phyloP scores from a whole-genome alignment of 2,797 vertebrate species.

The Smutsia gigantea region DNA sequence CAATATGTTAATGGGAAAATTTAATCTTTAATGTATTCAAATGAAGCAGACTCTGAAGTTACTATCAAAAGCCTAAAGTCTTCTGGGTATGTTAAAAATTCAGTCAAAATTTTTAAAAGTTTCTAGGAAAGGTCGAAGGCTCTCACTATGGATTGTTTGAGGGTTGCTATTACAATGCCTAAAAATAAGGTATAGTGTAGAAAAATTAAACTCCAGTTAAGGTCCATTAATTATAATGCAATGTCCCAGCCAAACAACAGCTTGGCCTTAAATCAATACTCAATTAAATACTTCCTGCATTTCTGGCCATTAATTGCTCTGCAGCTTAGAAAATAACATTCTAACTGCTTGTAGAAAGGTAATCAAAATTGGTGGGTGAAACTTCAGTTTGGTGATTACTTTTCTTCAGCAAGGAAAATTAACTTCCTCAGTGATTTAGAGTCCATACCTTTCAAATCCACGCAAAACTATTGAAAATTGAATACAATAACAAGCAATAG shows the following conservation, averaged over 20 bases:
- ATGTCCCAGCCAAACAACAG: slow-evolving; percentile 65
- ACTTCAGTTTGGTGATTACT: slow-evolving; percentile 44
- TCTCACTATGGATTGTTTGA: not conserved
- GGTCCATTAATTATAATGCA: slow-evolving; percentile 72
- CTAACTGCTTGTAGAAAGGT: slow-evolving; percentile 71
- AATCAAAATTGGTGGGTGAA: slow-evolving; percentile 66
- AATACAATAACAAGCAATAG: not conserved
- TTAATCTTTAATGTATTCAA: not conserved
- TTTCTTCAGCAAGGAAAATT: slow-evolving; percentile 36
- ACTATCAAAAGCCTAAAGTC: not conserved
- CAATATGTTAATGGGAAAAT: slow-evolving; percentile 8
- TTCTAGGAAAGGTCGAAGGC: not conserved
- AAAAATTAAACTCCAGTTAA: slow-evolving; percentile 75
- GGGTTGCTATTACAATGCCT: not conserved
- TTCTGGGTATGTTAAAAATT: not conserved
- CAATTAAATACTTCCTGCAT: slow-evolving; percentile 83
- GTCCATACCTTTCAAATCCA: not conserved
- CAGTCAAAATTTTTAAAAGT: slow-evolving; percentile 11
- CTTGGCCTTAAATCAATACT: slow-evolving; percentile 84
- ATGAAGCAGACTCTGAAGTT: not conserved
- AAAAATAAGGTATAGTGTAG: slow-evolving; percentile 62
- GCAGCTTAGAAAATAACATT: slow-evolving; percentile 76
- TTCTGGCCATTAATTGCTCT: slow-evolving; percentile 80
- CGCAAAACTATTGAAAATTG: slow-evolving; percentile 29
- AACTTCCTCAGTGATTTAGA: slow-evolving; percentile 35